These are phyloP conservation scores for Cosmorhoe ocellata DNA, from an alignment of 2,888 invertebrate genomes.

Conservation along the genomic window DNA sequence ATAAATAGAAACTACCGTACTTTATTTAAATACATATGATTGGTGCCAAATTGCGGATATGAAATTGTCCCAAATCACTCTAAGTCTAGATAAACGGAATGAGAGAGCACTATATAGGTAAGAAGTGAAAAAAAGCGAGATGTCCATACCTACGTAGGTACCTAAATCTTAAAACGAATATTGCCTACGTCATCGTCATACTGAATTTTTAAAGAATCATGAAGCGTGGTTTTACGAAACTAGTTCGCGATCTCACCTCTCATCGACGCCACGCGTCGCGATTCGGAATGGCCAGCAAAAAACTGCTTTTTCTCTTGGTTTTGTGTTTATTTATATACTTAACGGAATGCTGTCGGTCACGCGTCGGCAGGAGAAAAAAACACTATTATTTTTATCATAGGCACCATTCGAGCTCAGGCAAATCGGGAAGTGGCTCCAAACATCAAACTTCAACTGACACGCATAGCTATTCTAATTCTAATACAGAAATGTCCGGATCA, in stretches of 20 bases:
- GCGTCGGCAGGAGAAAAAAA: conserved; percentile 14
- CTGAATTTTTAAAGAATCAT: too few relatives aligned
- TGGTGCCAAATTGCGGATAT: too few relatives aligned
- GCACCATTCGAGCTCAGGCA: conserved; percentile 1
- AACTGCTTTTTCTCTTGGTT: conserved; percentile 61
- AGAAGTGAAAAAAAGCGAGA: conserved; percentile 32
- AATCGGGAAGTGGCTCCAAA: not conserved
- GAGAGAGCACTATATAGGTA: conserved; percentile 30
- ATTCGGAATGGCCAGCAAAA: conserved; percentile 67
- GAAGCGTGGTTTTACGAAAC: too few relatives aligned
- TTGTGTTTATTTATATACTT: conserved; percentile 46
- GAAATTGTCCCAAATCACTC: too few relatives aligned
- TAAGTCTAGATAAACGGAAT: conserved; percentile 1
- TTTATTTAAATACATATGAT: too few relatives aligned
- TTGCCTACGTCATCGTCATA: too few relatives aligned
- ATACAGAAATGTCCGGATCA: conserved; percentile 33
- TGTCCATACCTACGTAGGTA: conserved; percentile 36
- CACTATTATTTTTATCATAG: conserved; percentile 13
- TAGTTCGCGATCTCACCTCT: conserved; percentile 37
- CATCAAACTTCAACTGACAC: conserved; percentile 32
- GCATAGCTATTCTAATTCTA: conserved; percentile 6
- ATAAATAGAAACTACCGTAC: too few relatives aligned
- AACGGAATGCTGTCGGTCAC: conserved; percentile 43
- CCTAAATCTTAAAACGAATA: too few relatives aligned
- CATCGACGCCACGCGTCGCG: conserved; percentile 36